A percentile compares a stretch with the other conserved stretches of the same genome.
Conservation (phyloP, 2,797 vertebrate species). For the Gobionotothen gibberifrons region DNA sequence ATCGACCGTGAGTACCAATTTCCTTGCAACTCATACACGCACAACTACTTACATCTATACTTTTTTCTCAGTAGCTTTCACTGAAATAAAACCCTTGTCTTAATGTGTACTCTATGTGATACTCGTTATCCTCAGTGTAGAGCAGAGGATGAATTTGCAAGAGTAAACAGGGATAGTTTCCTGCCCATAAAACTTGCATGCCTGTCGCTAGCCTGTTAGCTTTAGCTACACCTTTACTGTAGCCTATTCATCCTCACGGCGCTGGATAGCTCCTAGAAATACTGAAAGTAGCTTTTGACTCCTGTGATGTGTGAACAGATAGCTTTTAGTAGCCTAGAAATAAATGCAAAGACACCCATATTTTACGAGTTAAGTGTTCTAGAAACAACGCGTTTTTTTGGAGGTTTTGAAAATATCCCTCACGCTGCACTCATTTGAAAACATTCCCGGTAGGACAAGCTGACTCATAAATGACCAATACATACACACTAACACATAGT, state of each 20-base stretch:
- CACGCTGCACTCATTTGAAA: conserved; percentile 9
- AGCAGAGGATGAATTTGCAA: conserved; percentile 1
- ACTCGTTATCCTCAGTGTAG: not conserved
- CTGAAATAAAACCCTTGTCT: not conserved
- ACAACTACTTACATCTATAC: conserved; percentile 1
- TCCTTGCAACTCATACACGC: conserved; percentile 52
- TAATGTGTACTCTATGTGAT: not conserved
- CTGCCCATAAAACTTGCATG: conserved; percentile 64
- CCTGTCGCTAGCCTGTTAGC: conserved; percentile 67
- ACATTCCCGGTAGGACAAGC: not conserved
- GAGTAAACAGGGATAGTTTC: conserved; percentile 59
- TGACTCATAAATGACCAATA: not conserved
- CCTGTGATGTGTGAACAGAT: not conserved
- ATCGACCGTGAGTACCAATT: conserved; percentile 76
- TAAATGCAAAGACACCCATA: not conserved
- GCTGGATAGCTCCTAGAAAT: not conserved
- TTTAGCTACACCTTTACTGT: conserved; percentile 52
- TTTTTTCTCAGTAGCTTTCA: not conserved
- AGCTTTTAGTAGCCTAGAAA: conserved; percentile 1
- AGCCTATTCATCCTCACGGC: conserved; percentile 46
- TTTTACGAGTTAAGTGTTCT: not conserved
- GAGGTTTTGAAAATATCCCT: not conserved
- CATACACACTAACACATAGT: not conserved
- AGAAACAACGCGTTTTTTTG: not conserved
- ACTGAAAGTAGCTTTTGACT: not conserved